Conservation (phyloP, 2,113 vertebrate species). For the Tursiops truncatus region DNA sequence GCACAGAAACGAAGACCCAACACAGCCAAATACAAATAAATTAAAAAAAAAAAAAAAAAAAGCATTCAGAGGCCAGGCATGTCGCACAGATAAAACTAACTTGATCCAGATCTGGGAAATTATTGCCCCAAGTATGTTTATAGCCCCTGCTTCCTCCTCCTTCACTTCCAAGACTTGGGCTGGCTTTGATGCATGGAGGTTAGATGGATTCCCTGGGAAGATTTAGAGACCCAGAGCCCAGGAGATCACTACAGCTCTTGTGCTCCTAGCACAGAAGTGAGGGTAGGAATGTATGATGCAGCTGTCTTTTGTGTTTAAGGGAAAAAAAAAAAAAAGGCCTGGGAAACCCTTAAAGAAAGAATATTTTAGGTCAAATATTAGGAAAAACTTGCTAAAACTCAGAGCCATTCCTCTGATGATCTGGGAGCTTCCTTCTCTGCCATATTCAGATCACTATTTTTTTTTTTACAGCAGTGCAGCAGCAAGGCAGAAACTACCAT, state of each 20-base stretch:
- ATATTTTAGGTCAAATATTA: background rate
- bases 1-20: too few species aligned
- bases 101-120: background rate
- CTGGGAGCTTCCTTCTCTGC: background rate
- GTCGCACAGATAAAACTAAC: background rate
- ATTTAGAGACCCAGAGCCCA: background rate
- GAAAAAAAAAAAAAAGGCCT: background rate
- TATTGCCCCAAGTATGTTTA: background rate
- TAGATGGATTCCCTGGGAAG: background rate
- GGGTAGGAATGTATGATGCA: background rate
- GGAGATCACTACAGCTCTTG: background rate
- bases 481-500: background rate
- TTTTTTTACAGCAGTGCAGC: background rate
- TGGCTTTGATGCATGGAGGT: background rate
- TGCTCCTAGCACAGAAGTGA: background rate
- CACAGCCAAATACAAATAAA: too few species aligned
- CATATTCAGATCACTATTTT: background rate
- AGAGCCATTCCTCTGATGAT: background rate
- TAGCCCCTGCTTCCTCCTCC: background rate
- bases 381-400: background rate
- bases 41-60: background rate
- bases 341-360: background rate
- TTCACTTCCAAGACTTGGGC: background rate
- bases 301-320: background rate
- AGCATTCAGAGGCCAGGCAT: background rate